Evolutionary conservation across 2,113 vertebrate species (phyloP).

Genomic region (Bubalus kerabau): DNA sequence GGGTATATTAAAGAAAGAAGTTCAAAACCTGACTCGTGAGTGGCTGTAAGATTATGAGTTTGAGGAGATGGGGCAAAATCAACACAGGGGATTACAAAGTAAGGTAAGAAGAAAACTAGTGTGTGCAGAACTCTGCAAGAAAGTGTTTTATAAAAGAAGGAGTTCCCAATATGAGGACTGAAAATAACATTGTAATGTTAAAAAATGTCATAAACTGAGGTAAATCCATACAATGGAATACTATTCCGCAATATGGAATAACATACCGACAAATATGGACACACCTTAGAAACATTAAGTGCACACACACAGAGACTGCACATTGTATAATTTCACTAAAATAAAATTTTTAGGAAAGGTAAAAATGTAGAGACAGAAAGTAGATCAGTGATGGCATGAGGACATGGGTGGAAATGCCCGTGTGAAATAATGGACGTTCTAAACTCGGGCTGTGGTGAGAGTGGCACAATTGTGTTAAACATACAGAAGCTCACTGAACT

Average conservation of each 20-base stretch:
- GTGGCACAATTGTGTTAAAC: not conserved
- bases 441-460: not conserved
- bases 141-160: not conserved
- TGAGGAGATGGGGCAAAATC: not conserved
- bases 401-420: not conserved
- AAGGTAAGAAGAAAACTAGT: not conserved
- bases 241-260: not conserved
- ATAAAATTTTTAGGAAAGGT: not conserved
- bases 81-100: not conserved
- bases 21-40: rapidly evolving
- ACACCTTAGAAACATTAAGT: not conserved
- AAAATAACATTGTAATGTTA: not conserved
- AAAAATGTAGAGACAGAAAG: not conserved
- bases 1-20: not conserved
- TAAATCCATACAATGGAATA: not conserved
- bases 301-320: not conserved
- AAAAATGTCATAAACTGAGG: not conserved
- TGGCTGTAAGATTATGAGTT: not conserved
- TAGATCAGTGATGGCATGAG: not conserved
- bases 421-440: not conserved
- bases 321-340: not conserved
- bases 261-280: not conserved
- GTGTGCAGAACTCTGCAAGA: not conserved
- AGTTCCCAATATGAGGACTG: not conserved
- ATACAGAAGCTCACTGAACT: not conserved